Evolutionary conservation across 2,888 invertebrate genomes (phyloP), one percentile per base, ranked within the genome.

Genomic region (Baronia brevicornis): DNA sequence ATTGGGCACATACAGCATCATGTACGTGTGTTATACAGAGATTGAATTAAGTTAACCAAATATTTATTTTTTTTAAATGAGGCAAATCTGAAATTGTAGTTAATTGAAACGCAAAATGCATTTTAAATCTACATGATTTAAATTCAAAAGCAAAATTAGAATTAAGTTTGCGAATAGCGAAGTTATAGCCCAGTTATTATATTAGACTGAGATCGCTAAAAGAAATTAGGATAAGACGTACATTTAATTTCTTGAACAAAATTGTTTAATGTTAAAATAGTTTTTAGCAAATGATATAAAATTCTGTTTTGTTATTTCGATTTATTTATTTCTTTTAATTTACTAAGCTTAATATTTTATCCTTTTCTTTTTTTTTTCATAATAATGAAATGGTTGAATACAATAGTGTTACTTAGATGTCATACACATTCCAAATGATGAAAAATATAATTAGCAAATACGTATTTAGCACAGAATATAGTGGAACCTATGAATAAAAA

Each of bases 1-100:
- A n/a, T 39, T 49, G 51, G 52, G 36, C 49, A 47, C 58, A 57
- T 52, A 60, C 48, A 42, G 46, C 41, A 43, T 56, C 54, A 59
- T 65, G 59, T 61, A 60, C 61, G 65, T 50, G 53, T 62, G 60
- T 63, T 58, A 62, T 57, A 49, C 44, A 54, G 48, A 54, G 52
- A 51, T 43, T 55, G 55, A 55, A 51, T 57, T 53, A 43, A 38
- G 36, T 46, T 41, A 39, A 45, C 49, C 46, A 30, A 60, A 60
- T 47, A 52, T 53, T 48, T 48, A 46, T 39, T 45, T 46, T 53
- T 48, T 48, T 51, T 48, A 45, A 39, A 41, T 42, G 47, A 48
- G 41, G 50, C 48, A 46, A 49, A 45, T 21, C 15, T 15, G 22
- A 27, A 33, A 22, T 17, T 22, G 6, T 13, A 53, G 38, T 28